phyloP scores from a whole-genome alignment of 2,113 vertebrate species.

The Holacanthus passer region DNA sequence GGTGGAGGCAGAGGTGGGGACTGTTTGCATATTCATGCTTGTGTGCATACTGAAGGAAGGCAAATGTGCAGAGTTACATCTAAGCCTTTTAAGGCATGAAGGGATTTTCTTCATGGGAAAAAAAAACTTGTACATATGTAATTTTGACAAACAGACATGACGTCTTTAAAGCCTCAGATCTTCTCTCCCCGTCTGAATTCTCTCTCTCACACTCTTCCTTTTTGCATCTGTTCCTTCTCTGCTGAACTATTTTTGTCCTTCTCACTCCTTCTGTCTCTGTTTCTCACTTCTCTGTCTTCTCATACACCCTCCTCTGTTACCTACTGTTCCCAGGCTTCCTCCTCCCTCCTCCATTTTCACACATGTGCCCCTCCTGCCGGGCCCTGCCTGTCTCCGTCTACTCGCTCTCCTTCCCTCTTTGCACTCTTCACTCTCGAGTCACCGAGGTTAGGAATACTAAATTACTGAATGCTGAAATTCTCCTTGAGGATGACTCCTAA shows the following conservation, averaged over 20 bases:
- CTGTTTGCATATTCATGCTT: too few relatives aligned
- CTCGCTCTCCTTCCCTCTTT: constrained; percentile 10
- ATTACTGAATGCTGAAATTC: constrained; percentile 31
- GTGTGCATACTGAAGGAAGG: too few relatives aligned
- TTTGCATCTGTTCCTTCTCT: constrained; percentile 28
- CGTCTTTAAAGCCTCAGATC: constrained; percentile 15
- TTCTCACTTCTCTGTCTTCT: constrained; percentile 50
- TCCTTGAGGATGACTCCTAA: constrained; percentile 48
- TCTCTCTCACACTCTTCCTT: background rate
- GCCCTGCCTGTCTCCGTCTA: constrained; percentile 9
- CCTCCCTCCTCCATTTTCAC: constrained; percentile 52
- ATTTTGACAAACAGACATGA: too few relatives aligned
- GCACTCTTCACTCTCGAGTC: background rate
- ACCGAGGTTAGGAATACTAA: constrained; percentile 44
- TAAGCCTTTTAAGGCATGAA: too few relatives aligned
- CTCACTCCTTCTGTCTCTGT: constrained; percentile 39
- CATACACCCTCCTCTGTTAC: constrained; percentile 27
- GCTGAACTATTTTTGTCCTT: constrained; percentile 53
- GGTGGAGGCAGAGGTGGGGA: too few relatives aligned
- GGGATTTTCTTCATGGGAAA: too few relatives aligned
- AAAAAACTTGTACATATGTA: too few relatives aligned
- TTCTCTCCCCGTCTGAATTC: background rate
- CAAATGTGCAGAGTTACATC: too few relatives aligned
- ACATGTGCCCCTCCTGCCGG: constrained; percentile 51
- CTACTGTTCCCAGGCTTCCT: constrained; percentile 14